A percentile compares a stretch with the other conserved stretches of the same genome.
Evolutionary conservation across 2,113 vertebrate species (phyloP).

Genomic region (Antidorcas marsupialis): DNA sequence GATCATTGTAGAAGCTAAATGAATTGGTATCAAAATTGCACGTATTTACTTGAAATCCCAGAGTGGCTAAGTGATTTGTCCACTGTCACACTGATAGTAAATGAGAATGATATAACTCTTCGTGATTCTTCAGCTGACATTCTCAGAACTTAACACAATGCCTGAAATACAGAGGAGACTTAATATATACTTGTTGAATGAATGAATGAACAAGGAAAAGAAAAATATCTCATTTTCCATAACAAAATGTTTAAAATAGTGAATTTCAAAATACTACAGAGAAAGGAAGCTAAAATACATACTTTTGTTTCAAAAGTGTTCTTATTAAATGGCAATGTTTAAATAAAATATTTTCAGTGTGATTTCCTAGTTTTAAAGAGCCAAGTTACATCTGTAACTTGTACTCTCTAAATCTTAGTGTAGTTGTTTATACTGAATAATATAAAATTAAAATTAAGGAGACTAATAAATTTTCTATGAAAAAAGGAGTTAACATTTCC

Average conservation of each 20-base stretch:
- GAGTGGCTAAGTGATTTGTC: not conserved
- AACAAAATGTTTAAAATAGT: not conserved
- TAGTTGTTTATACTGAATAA: not conserved
- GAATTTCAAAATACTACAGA: not conserved
- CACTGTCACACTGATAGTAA: not conserved
- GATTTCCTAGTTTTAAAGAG: not conserved
- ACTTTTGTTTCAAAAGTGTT: not conserved
- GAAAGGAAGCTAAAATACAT: not conserved
- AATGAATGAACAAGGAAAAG: not conserved
- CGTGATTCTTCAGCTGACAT: not conserved
- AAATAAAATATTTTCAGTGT: conserved; percentile 5
- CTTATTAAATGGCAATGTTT: not conserved
- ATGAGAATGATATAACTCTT: not conserved
- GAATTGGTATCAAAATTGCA: not conserved
- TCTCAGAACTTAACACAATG: not conserved
- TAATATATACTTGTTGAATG: not conserved
- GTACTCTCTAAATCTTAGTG: not conserved
- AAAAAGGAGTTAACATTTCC: not conserved
- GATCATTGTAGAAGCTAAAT: not conserved
- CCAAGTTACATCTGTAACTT: not conserved
- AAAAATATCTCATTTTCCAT: not conserved
- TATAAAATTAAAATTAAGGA: not conserved
- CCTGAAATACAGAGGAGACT: not conserved
- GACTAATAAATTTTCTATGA: not conserved
- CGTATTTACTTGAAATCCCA: not conserved